Conservation (phyloP, 2,113 vertebrate species). For the Camarhynchus parvulus region DNA sequence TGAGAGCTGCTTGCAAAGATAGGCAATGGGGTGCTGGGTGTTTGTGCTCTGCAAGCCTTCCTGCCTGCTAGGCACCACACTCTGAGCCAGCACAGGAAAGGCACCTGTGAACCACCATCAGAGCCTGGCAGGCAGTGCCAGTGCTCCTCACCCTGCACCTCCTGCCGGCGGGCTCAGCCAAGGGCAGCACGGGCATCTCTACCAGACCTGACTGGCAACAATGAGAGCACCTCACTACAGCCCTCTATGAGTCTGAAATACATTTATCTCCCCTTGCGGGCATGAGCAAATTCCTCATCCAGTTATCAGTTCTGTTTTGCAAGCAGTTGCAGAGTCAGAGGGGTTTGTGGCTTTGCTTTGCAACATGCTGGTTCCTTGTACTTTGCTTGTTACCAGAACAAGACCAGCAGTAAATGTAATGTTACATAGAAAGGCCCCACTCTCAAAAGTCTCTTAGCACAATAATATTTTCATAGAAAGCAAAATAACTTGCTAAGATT, state of each 20-base stretch:
- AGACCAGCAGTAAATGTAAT: neutral
- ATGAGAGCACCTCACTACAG: neutral
- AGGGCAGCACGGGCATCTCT: neutral
- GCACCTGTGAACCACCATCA: accelerated
- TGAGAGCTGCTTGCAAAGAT: neutral
- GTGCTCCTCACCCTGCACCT: neutral
- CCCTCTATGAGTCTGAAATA: neutral
- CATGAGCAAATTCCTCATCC: neutral
- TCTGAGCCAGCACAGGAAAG: neutral
- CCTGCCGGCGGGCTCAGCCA: neutral
- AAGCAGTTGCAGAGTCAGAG: neutral
- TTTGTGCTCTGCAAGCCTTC: neutral
- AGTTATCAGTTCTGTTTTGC: neutral
- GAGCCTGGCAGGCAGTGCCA: neutral
- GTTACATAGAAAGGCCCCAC: neutral
- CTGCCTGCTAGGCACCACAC: neutral
- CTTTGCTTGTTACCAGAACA: neutral
- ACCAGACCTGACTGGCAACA: neutral
- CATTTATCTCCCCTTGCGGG: neutral
- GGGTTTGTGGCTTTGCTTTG: neutral
- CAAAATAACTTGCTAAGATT: neutral
- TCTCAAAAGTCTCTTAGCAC: neutral
- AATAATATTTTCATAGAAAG: neutral
- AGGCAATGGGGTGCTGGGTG: accelerated
- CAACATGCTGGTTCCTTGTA: neutral